Evolutionary conservation across 2,113 vertebrate species (phyloP).

Genomic region (Aleadryas rufinucha): DNA sequence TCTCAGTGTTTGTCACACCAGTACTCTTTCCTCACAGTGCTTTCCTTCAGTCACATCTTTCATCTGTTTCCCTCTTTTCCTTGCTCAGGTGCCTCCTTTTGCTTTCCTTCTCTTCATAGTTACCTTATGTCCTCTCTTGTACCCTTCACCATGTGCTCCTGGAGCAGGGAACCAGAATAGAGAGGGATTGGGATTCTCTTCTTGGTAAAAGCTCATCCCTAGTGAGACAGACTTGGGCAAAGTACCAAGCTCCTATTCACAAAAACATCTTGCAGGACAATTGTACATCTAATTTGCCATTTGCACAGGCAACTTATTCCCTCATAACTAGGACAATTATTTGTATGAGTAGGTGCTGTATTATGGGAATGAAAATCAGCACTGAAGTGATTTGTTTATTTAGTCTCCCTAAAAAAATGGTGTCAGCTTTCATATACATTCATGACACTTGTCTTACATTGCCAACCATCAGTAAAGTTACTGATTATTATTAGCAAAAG

Average conservation of each 20-base stretch:
- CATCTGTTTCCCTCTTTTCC: not conserved
- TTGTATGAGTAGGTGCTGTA: not conserved
- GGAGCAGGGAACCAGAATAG: not conserved
- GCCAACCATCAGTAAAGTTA: constrained; percentile 16
- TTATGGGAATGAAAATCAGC: not conserved
- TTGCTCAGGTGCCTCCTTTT: not conserved
- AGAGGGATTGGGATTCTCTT: not conserved
- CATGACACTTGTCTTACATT: not conserved
- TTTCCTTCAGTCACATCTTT: not conserved
- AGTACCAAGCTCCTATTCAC: not conserved
- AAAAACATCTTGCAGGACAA: not conserved
- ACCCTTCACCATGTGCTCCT: not conserved
- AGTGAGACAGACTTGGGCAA: not conserved
- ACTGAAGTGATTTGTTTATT: constrained; percentile 14
- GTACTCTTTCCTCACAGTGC: not conserved
- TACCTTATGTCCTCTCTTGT: not conserved
- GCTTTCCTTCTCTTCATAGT: not conserved
- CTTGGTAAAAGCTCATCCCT: not conserved
- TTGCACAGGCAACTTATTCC: not conserved
- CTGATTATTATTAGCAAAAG: constrained; percentile 18
- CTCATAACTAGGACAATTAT: not conserved
- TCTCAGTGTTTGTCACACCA: not conserved
- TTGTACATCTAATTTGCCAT: not conserved
- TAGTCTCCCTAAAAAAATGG: not conserved
- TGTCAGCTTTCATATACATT: not conserved